Base-by-base conservation (phyloP, 2,797 vertebrate genomes). In the Apogon talboti region DNA sequence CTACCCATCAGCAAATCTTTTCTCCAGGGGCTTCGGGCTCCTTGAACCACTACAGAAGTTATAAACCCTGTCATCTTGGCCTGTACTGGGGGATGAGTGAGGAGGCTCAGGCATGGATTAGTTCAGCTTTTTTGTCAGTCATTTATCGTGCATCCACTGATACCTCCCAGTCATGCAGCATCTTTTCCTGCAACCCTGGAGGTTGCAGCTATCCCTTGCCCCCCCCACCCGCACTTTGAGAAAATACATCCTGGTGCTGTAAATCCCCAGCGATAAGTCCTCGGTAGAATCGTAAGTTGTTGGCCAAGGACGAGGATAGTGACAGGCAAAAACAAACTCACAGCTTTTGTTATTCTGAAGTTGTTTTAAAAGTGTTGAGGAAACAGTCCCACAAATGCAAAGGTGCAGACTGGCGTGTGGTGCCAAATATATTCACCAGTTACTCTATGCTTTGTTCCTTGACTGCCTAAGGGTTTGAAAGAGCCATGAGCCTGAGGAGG, bases 111-210 rank as follows among this genome's bases (percentile, higher is more conserved):
- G 13, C 0, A 5, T 47, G 49, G 66, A 84, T 79, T 52, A 80
- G 56, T 53, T 66, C 14, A 48, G 45, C 45, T 41, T 40, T 46
- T 70, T n/a, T 54, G 59, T 11, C 55, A 77, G 56, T 30, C 40
- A 52, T 64, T 74, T 60, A 83, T 51, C 77, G 54, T 50, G 60
- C 10, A 49, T 69, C 64, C 76, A 58, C 59, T 67, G 43, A 40
- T 46, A 63, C 3, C 18, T 28, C 16, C 19, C 8, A 60, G 57
- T 38, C 12, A 40, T 37, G 53, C 21, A 18, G 18, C 37, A 42
- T 73, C 2, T 59, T 59, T 40, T 56, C 19, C 46, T 66, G 7
- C 41, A 44, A 35, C 13, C 40, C 19, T 46, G 30, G 61, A 28
- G 47, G 21, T 5, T 30, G 33, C 45, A 66, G 13, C 15, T 7